Base-by-base conservation (phyloP, 2,797 vertebrate species). In the Hapalemur alaotrensis region DNA sequence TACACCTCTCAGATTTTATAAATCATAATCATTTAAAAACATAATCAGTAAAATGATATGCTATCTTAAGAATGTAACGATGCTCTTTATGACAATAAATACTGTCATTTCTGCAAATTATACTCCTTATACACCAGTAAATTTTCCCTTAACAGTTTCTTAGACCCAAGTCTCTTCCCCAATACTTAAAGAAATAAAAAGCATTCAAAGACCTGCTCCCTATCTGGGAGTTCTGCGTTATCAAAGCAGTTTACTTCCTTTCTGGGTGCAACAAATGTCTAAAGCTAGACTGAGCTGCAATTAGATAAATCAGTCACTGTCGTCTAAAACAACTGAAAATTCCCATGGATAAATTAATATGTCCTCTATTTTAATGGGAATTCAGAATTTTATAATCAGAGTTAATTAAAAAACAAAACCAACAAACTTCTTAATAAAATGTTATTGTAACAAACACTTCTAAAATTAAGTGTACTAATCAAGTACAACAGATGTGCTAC, bases 351-450 rank as follows among this genome's bases (percentile, higher is more conserved):
- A 79, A 93, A 63, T 41, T 87, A 93, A 52, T 75, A 4, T 65
- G 14, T 38, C 38, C 3, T 89, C 67, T 79, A 67, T 65, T 89
- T 94, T 70, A 72, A 88, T n/a, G 18, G 12, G 70, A 92, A 91
- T 65, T 91, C 69, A 94, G 80, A 96, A 91, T 93, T 92, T 95
- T 72, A 93, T 73, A n/a, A 79, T 79, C 38, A 88, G 28, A 93
- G 22, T 93, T 95, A 79, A 95, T 79, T 35, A 4, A 52, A 54
- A 96, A 91, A 82, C 28, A 43, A 93, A 84, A 81, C n/a, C n/a
- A 67, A 72, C 90, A 85, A 87, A 57, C 4, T 63, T 82, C n/a
- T 92, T 43, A 76, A 78, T 43, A 81, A 81, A 73, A 72, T 72
- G 59, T 80, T 81, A 91, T 1, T 48, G 14, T 75, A 38, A 81